Base-by-base conservation (phyloP, 2,888 invertebrate species). In the Agonopterix alstromeriana region DNA sequence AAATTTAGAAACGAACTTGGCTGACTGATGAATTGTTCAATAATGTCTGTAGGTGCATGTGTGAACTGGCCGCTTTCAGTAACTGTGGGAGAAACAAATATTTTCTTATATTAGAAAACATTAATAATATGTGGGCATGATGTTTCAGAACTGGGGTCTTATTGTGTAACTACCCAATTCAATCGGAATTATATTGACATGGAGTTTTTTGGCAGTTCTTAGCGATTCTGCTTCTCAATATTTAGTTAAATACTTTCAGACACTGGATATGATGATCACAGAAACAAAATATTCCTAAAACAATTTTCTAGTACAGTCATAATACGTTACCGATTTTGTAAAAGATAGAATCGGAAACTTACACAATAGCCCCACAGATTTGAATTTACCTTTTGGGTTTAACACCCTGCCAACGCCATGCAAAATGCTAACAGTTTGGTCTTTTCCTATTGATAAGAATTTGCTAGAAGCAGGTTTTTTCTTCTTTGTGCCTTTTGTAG, bases 371-470 rank as follows among this genome's bases (percentile, higher is more conserved):
- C n/a, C n/a, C n/a, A n/a, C 4, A 17, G 1, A 4, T 27, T 27
- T 27, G 5, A 1, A 27, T 5, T 61, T 82, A 93, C 93, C 89
- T 90, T 94, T 95, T 38, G 95, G 94, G 83, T 95, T 94, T 38
- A 94, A 88, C 8, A 94, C 93, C 68, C 94, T 90, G 17, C 95
- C 95, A 11, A 95, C 85, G 0, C 93, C 93, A 79, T 95, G 95
- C 66, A 95, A 90, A 58, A 95, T 89, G 53, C 93, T 93, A 10
- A 95, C 88, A 40, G 90, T 91, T 77, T 94, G 93, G 73, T 94
- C 93, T 58, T 93, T 91, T 8, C 90, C 90, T 68, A 93, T 79
- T 45, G 84, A 79, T 59, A 82, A 73, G 53, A 89, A 87, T 74
- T 89, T 90, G 58, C 72, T 79, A 35, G 76, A 67, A 42, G 63